A percentile compares a stretch with the other conserved stretches of the same genome.
Evolutionary conservation across 2,797 vertebrate genomes (phyloP).

Genomic region (Lerista edwardsae): DNA sequence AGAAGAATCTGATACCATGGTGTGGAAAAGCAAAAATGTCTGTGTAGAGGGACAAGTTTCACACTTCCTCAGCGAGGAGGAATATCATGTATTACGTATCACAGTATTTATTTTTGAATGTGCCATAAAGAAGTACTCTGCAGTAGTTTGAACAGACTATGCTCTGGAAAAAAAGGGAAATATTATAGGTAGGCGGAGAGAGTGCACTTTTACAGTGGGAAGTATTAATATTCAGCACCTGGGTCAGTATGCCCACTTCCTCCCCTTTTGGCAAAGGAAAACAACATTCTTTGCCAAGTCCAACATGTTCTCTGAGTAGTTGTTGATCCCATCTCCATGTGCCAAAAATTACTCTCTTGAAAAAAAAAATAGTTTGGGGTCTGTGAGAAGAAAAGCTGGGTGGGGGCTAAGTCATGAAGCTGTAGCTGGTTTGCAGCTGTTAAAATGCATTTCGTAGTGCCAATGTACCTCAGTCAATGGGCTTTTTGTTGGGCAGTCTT

Average conservation of each 20-base stretch:
- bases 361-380: slow-evolving; percentile 44
- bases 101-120: neutral
- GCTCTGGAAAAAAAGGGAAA: neutral
- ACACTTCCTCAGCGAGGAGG: neutral
- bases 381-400: slow-evolving; percentile 5
- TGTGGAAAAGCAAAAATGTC: neutral
- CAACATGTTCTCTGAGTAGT: slow-evolving; percentile 40
- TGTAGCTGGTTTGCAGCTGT: slow-evolving; percentile 2
- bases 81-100: neutral
- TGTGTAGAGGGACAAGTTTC: neutral
- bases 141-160: neutral
- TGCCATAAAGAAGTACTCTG: neutral
- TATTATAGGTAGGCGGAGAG: neutral
- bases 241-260: slow-evolving; percentile 22
- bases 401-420: neutral
- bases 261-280: slow-evolving; percentile 53
- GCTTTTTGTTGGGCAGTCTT: neutral
- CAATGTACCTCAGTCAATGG: neutral
- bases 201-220: slow-evolving; percentile 8
- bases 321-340: slow-evolving; percentile 21
- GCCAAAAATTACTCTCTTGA: neutral
- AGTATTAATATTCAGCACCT: slow-evolving; percentile 21
- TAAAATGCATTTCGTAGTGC: neutral
- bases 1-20: neutral
- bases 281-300: slow-evolving; percentile 42